Evolutionary conservation across 2,113 vertebrate genomes (phyloP), one percentile per base, ranked within the genome.

Genomic region (Cynopterus brachyotis): DNA sequence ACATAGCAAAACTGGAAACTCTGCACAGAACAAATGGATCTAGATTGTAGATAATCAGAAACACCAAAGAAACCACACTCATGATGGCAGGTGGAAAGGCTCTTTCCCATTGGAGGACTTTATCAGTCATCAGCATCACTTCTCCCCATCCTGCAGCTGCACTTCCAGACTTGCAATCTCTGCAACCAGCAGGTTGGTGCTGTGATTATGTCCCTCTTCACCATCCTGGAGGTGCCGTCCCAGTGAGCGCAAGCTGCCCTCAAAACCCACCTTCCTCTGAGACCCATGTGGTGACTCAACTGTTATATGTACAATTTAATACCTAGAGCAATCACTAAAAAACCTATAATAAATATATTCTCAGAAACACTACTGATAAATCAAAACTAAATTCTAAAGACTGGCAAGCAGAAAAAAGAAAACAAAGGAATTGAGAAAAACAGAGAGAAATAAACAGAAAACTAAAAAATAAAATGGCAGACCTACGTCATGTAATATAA

Each of bases 21-120:
- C 99, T 99, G 1, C 99, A 99, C 85, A 99, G 50, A 50, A 99
- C 99, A 0, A 99, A 99, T 0, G 99, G 99, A 96, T 99, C 99
- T 98, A 99, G 95, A 97, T 99, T 99, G 98, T 99, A 99, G 97
- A 99, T 16, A 98, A 99, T 98, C 98, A 99, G 98, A 96, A 99
- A 99, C 83, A 99, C 86, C 85, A 99, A 69, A 17, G 99, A 99
- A 94, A 99, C 99, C 26, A 91, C 98, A 0, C 98, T 99, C 92
- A 99, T 98, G 92, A 99, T 96, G 0, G 98, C 99, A 82, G 98
- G 99, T 9, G 99, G 99, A 97, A 99, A 99, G 9, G 99, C 98
- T 97, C 99, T 97, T 50, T 99, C 99, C 99, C 99, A 99, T 32
- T 99, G 99, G 85, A 99, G 98, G 64, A 99, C 98, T 50, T 99